Percentiles rank a stretch among this genome's conserved stretches.
These are phyloP conservation scores for Thryonomys swinderianus DNA, from an alignment of 2,113 vertebrate species.

Conservation along the genomic window DNA sequence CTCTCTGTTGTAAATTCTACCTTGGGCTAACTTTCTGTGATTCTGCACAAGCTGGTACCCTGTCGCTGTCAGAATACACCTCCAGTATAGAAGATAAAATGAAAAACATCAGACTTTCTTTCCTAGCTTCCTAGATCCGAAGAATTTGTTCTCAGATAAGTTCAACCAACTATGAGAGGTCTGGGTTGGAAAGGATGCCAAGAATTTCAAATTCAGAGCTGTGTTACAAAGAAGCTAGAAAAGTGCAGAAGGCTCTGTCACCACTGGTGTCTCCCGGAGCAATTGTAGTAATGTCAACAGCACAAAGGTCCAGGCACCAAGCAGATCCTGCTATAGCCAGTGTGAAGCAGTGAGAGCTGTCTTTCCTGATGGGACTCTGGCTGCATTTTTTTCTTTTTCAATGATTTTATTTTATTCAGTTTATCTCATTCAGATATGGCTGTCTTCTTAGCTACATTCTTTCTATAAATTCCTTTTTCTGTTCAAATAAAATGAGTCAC, in stretches of 20 bases:
- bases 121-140: not conserved
- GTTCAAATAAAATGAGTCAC: not conserved
- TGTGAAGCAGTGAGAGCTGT: too few species aligned
- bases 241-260: not conserved
- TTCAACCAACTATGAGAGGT: not conserved
- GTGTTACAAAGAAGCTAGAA: not conserved
- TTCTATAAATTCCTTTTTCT: not conserved
- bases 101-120: not conserved
- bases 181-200: not conserved
- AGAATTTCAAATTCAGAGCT: not conserved
- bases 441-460: not conserved
- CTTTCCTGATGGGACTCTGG: not conserved
- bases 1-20: not conserved
- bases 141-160: not conserved
- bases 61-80: not conserved
- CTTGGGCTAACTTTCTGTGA: not conserved
- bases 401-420: not conserved
- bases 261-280: not conserved
- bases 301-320: fast-evolving
- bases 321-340: not conserved
- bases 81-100: not conserved
- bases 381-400: not conserved
- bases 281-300: not conserved
- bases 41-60: not conserved
- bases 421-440: not conserved